phyloP scores from a whole-genome alignment of 2,888 invertebrate species.

The Platycnemis pennipes region DNA sequence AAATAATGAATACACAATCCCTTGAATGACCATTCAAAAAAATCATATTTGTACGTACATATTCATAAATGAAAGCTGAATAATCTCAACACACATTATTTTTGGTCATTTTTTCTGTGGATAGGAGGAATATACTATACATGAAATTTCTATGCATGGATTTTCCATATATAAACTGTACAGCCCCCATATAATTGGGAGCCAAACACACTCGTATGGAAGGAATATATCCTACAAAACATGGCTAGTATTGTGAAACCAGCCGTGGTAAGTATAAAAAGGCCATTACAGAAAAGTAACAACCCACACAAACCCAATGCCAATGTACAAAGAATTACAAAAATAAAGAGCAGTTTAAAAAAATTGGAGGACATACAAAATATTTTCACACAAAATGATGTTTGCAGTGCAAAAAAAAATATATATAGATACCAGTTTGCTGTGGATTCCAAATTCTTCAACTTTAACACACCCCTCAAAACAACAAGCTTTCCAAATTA shows the following conservation, averaged over 20 bases:
- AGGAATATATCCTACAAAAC: slow-evolving; percentile 51
- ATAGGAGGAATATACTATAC: slow-evolving; percentile 40
- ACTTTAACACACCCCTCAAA: not conserved
- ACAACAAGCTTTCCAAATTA: not conserved
- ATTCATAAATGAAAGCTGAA: not conserved
- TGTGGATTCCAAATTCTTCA: not conserved
- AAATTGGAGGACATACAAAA: not conserved
- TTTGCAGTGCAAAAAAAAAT: not conserved
- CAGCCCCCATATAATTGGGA: slow-evolving; percentile 48
- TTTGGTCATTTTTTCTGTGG: slow-evolving; percentile 46
- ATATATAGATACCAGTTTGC: not conserved
- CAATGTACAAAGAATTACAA: not conserved
- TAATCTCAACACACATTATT: slow-evolving; percentile 21
- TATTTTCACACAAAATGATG: not conserved
- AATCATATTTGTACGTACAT: slow-evolving; percentile 26
- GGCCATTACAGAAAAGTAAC: not conserved
- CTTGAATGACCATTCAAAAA: not conserved
- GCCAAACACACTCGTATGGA: slow-evolving; percentile 48
- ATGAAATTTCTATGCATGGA: not conserved
- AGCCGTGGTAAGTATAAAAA: slow-evolving; percentile 10
- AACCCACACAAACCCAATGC: not conserved
- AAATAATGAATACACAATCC: slow-evolving; percentile 3
- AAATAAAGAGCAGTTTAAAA: slow-evolving; percentile 16
- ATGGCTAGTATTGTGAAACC: slow-evolving; percentile 27
- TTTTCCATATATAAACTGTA: slow-evolving; percentile 18